Evolutionary conservation across 2,888 invertebrate genomes (phyloP), one percentile per base, ranked within the genome.

Genomic region (Cephus pulcher): DNA sequence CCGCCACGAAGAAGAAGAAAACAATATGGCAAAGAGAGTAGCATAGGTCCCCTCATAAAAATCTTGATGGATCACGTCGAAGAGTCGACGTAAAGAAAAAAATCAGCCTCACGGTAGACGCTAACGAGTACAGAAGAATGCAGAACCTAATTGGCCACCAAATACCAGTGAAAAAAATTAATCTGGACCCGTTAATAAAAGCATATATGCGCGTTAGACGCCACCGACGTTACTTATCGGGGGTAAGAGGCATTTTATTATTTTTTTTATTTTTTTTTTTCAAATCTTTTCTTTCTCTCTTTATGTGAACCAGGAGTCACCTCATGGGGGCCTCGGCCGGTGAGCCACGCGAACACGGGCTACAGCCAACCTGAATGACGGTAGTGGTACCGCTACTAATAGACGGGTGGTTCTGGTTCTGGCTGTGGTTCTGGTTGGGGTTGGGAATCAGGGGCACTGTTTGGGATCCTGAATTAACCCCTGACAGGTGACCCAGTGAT

Each of bases 401-500:
- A 73, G 83, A 84, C 80, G 85, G 83, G 81, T 86, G 84, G 76
- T 71, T 71, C 33, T 86, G 86, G 81, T 83, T 84, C 32, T 86
- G 86, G 81, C 82, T 84, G 81, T 86, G 84, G 76, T 70, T 70
- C 32, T 86, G 86, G 81, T 83, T 84, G 77, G 83, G 84, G 82
- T 85, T 87, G 80, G 87, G 86, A 82, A 85, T 87, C 81, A 85
- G 84, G 82, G 87, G 85, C 83, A 85, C 87, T 79, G 85, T 83
- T 78, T 84, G 82, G 81, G 83, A 84, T 82, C 85, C 81, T 80
- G 86, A 83, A 78, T 83, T 83, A 80, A 86, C 86, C 82, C 84
- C 83, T 82, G 85, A 82, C 81, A 86, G 86, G 82, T 87, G 87
- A 80, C 86, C 86, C 83, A 88, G 85, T 81, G 88, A 86, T 83